A percentile compares a stretch with the other conserved stretches of the same genome.
phyloP scores from a whole-genome alignment of 2,797 vertebrate species.

The Kryptopterus vitreolus region DNA sequence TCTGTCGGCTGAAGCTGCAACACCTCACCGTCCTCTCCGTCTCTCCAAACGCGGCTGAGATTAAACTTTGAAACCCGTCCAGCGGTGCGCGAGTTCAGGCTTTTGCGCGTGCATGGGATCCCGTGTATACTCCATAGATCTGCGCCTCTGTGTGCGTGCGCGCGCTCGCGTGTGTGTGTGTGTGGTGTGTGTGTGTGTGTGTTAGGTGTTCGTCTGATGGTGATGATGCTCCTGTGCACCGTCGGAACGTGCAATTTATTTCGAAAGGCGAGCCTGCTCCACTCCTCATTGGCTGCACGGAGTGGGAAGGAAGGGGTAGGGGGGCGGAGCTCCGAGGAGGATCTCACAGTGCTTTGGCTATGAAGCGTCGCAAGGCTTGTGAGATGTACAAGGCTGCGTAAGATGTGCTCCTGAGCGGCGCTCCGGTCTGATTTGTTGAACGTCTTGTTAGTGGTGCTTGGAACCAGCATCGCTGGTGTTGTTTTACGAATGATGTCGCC shows the following conservation, averaged over 20 bases:
- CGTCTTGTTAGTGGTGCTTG: no score
- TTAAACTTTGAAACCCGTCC: slow-evolving; percentile 4
- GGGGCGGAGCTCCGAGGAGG: slow-evolving; percentile 52
- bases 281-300: slow-evolving; percentile 68
- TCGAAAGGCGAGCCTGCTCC: slow-evolving; percentile 62
- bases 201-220: background rate
- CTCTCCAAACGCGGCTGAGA: background rate
- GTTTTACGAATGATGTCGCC: no score
- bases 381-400: no score
- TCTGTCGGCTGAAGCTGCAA: background rate
- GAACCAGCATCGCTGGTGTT: no score
- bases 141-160: slow-evolving; percentile 16
- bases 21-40: background rate
- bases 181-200: slow-evolving; percentile 24
- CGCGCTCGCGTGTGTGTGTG: no score
- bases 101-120: background rate
- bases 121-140: slow-evolving; percentile 18
- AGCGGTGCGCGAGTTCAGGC: background rate
- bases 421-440: no score
- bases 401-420: no score
- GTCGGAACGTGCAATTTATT: slow-evolving; percentile 69
- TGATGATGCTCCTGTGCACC: slow-evolving; percentile 49
- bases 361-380: background rate
- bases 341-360: background rate
- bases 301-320: no score